Percentiles rank a stretch among this genome's conserved stretches.
These are phyloP conservation scores for Ctenopoma kingsleyae DNA, from an alignment of 2,797 vertebrate species.

Conservation along the genomic window DNA sequence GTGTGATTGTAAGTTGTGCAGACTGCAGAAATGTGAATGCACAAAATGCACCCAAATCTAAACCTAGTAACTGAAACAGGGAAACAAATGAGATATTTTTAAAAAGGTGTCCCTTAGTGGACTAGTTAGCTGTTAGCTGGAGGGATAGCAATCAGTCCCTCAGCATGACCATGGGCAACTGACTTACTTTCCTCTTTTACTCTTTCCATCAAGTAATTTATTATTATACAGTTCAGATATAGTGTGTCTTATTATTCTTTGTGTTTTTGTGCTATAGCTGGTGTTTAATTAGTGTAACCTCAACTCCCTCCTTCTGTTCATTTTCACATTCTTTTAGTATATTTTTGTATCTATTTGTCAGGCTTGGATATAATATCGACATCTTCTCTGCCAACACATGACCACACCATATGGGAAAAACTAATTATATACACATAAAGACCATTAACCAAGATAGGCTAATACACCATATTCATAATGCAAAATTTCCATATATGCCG, in stretches of 20 bases:
- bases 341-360: not conserved
- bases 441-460: not conserved
- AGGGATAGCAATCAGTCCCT: not conserved
- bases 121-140: conserved; percentile 12
- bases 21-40: no score
- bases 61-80: no score
- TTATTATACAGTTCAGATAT: not conserved
- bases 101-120: not conserved
- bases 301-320: conserved; percentile 65
- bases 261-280: conserved; percentile 11
- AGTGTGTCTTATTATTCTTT: not conserved
- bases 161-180: not conserved
- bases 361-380: not conserved
- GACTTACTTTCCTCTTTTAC: not conserved
- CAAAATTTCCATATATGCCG: not conserved
- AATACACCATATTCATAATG: not conserved
- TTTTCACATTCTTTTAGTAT: conserved; percentile 15
- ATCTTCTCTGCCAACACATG: not conserved
- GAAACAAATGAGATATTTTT: conserved; percentile 6
- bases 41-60: no score
- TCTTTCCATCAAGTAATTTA: conserved; percentile 12
- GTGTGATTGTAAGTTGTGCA: no score
- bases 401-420: not conserved
- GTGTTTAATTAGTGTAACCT: conserved; percentile 31
- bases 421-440: not conserved